Evolutionary conservation across 2,888 invertebrate genomes (phyloP).

Genomic region (Zaprionus lineosus): DNA sequence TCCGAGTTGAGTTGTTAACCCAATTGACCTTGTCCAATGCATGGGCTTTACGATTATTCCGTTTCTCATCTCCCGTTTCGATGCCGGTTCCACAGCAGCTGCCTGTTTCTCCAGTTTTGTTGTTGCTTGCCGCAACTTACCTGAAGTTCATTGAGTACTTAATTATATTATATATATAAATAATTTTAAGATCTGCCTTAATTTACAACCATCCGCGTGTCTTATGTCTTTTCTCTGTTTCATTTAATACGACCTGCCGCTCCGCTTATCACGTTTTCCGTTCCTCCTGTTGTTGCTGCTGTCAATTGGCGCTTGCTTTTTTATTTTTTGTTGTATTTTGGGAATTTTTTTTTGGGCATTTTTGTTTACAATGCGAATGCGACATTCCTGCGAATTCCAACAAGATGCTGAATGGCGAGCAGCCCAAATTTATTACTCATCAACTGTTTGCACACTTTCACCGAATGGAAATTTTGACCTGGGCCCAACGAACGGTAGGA

Average conservation of each 20-base stretch:
- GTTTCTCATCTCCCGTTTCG: slow-evolving; percentile 43
- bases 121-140: slow-evolving; percentile 49
- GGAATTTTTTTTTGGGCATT: slow-evolving; percentile 28
- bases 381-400: too few species aligned
- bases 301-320: slow-evolving; percentile 35
- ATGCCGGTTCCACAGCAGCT: slow-evolving; percentile 57
- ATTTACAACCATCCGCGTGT: slow-evolving; percentile 22
- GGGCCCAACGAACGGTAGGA: too few species aligned
- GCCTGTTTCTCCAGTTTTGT: slow-evolving; percentile 66
- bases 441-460: too few species aligned
- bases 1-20: slow-evolving; percentile 13
- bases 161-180: slow-evolving; percentile 55
- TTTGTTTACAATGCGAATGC: slow-evolving; percentile 27
- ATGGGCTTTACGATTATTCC: slow-evolving; percentile 18
- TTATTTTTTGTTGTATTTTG: slow-evolving; percentile 21
- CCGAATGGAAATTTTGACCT: slow-evolving; percentile 43
- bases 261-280: slow-evolving; percentile 59
- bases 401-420: too few species aligned
- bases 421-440: too few species aligned
- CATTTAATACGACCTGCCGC: neutral
- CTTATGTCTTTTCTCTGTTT: neutral
- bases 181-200: slow-evolving; percentile 37
- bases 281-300: slow-evolving; percentile 10
- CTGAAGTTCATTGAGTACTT: slow-evolving; percentile 76
- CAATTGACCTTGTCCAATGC: slow-evolving; percentile 61